Base-by-base conservation (phyloP, 2,888 invertebrate species). In the Spodoptera littoralis region DNA sequence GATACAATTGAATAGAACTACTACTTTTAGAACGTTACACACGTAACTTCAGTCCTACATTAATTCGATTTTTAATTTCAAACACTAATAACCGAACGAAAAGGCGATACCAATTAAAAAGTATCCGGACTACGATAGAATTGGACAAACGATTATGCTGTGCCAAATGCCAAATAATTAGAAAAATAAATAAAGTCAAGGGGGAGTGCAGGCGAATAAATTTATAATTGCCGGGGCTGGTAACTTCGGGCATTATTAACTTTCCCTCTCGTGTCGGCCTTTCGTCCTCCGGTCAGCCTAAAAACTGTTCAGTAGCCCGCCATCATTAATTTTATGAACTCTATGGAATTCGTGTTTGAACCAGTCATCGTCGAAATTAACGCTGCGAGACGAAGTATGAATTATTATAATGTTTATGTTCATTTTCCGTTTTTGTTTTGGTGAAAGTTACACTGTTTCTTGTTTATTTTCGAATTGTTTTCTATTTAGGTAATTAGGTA, bases 181-280 rank as follows among this genome's bases (percentile, higher is more conserved):
- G 73, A 79, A 75, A 71, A 81, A 74, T 67, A 67, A 67, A 78
- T 76, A 80, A 77, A 81, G 55, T 59, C 4, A 62, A 60, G 67
- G 73, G 68, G 62, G 74, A 71, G 65, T 56, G 55, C 65, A 70
- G 64, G 61, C 82, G 68, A 73, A 80, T 81, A 83, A 86, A 82
- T 83, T 84, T 79, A 76, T 84, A 84, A 84, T 84, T 84, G 79
- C 80, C 68, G 71, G 82, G 72, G 75, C 63, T 61, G 62, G 43
- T 56, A 79, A 79, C 84, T 85, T 86, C 83, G 82, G 77, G 84
- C 84, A 75, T 86, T 86, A 86, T 86, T 85, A 86, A 84, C 79
- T 86, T 86, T 84, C 67, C 73, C 67, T 73, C 65, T 70, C 70
- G 68, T 63, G 62, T 50, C 65, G 46, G 65, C 74, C 66, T 74